Base-by-base conservation (phyloP, 2,888 invertebrate genomes). In the Blastobasis lacticolella region DNA sequence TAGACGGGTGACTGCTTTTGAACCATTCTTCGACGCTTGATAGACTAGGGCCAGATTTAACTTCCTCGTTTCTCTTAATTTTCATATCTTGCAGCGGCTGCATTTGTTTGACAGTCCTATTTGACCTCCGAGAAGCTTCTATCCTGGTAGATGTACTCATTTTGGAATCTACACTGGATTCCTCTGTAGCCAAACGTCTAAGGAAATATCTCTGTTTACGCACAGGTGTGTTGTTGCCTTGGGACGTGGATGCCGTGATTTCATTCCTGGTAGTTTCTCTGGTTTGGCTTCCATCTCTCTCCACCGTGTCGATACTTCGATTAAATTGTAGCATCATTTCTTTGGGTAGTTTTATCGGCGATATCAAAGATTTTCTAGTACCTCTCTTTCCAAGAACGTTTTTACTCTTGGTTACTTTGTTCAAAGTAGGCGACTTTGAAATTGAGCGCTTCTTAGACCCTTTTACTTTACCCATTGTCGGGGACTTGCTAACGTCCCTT, bases 1-100 rank as follows among this genome's bases (percentile, higher is more conserved):
- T 51, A 0, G 56, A 38, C 0, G 67, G 62, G 1, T 59, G 65
- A 10, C 66, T 72, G 46, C 58, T 71, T 44, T 53, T 66, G 5
- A 81, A 64, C 83, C 83, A 83, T 5, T 78, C 72, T 6, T 70
- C 61, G 4, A 82, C 70, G 46, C 69, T 76, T 0, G 71, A 69
- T 0, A 58, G 46, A 6, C 72, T 76, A 0, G 61, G 57, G 1
- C 54, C 65, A 46, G 71, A 71, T 1, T 47, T 49, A 1, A 57
- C 41, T 8, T 64, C 58, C 4, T 57, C 10, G 54, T 52, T 70
- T 40, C 53, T 64, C 48, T 56, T 23, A 23, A 23, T 70, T 42
- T 73, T 76, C 6, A 45, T 6, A 45, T 45, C 36, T 23, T 23
- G 23, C 23, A 7, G 10, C 6, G 23, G 5, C 10, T 5, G 10